Conservation (phyloP, 2,888 invertebrate genomes). For the Tachina lurida region DNA sequence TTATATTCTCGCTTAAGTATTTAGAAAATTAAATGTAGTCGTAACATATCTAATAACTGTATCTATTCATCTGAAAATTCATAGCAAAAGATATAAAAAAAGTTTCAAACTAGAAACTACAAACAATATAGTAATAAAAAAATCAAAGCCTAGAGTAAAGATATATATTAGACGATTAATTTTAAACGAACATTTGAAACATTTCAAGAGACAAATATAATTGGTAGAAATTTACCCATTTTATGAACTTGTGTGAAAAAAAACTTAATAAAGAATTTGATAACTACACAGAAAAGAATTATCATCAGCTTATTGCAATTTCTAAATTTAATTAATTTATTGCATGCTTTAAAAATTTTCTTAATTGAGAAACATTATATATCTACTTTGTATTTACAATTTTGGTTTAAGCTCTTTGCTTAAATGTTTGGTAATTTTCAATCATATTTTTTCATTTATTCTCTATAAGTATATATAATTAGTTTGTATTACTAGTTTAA, state of each 20-base stretch:
- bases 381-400: no score
- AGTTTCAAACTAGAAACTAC: not conserved
- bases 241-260: not conserved
- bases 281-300: no score
- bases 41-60: slow-evolving; percentile 64
- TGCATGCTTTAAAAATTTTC: no score
- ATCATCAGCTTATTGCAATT: no score
- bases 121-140: slow-evolving; percentile 36
- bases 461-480: no score
- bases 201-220: slow-evolving; percentile 1
- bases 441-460: no score
- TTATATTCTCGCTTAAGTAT: slow-evolving; percentile 36
- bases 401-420: no score
- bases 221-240: not conserved
- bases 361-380: no score
- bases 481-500: no score
- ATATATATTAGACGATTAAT: slow-evolving; percentile 29
- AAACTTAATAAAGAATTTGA: not conserved
- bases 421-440: no score
- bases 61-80: slow-evolving; percentile 7
- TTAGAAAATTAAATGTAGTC: slow-evolving; percentile 53
- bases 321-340: no score
- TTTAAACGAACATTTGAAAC: slow-evolving; percentile 54
- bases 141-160: slow-evolving; percentile 58
- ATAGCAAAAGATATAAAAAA: not conserved